Conservation (phyloP, 2,888 invertebrate genomes). For the Parasteatoda lunata region DNA sequence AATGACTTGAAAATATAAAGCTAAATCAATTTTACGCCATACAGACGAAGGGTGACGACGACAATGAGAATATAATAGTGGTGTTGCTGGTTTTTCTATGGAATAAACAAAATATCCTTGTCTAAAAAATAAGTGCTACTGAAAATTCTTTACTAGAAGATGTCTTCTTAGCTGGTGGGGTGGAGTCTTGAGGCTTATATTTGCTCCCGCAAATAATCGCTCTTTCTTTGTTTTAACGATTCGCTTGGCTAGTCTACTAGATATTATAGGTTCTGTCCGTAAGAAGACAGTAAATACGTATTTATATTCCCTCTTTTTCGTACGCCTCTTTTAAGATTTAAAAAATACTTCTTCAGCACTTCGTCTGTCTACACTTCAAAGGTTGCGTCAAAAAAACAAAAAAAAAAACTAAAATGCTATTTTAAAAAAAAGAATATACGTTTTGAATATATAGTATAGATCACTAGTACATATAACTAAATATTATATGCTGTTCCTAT, state of each 20-base stretch:
- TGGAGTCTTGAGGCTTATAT: background rate
- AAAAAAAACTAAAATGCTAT: too few relatives aligned
- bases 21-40: slow-evolving; percentile 51
- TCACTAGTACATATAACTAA: too few relatives aligned
- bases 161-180: background rate
- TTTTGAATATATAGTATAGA: too few relatives aligned
- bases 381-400: too few relatives aligned
- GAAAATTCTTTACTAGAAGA: background rate
- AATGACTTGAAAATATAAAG: slow-evolving; percentile 29
- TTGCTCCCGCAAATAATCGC: slow-evolving; percentile 1
- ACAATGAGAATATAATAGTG: slow-evolving; percentile 45
- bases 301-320: background rate
- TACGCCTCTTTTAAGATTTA: too few relatives aligned
- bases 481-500: too few relatives aligned
- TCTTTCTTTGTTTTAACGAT: slow-evolving; percentile 27
- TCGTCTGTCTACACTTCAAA: too few relatives aligned
- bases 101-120: slow-evolving; percentile 15
- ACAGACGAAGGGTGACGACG: slow-evolving; percentile 41
- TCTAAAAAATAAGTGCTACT: slow-evolving; percentile 6
- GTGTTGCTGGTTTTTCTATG: background rate
- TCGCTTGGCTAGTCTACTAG: slow-evolving; percentile 37
- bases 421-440: too few relatives aligned
- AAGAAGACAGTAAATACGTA: background rate
- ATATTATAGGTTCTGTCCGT: background rate
- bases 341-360: too few relatives aligned